Conservation (phyloP, 2,797 vertebrate species). For the Notolepis coatsorum region DNA sequence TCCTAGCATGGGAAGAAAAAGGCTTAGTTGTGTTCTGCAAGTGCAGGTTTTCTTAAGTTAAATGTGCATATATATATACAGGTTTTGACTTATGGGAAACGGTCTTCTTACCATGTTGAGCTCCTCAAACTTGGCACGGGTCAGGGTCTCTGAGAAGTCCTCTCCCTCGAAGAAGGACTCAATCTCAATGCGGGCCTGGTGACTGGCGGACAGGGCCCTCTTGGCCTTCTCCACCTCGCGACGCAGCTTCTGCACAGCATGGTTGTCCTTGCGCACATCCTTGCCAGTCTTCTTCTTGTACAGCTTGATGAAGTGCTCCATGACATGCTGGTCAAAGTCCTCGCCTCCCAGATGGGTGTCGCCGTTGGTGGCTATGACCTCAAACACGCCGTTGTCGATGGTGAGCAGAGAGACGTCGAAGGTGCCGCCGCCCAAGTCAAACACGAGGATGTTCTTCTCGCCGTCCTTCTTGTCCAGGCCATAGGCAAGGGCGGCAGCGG, state of each 20-base stretch:
- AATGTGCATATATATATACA: not conserved
- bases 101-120: slow-evolving; percentile 90
- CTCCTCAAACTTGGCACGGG: slow-evolving; percentile 97
- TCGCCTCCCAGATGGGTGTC: slow-evolving; percentile 97
- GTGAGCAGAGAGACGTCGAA: slow-evolving; percentile 96
- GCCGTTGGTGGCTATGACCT: slow-evolving; percentile 96
- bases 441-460: slow-evolving; percentile 96
- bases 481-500: slow-evolving; percentile 95
- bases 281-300: slow-evolving; percentile 99
- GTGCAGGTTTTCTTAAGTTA: not conserved
- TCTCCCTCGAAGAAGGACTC: slow-evolving; percentile 98
- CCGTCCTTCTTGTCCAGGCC: slow-evolving; percentile 94
- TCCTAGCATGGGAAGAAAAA: slow-evolving; percentile 72
- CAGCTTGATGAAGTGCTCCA: slow-evolving; percentile 98
- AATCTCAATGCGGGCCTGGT: slow-evolving; percentile 96
- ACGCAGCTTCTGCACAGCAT: slow-evolving; percentile 95
- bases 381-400: slow-evolving; percentile 94
- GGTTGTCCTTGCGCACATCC: slow-evolving; percentile 94
- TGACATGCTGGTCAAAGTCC: slow-evolving; percentile 96
- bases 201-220: slow-evolving; percentile 91
- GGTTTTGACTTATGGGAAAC: not conserved
- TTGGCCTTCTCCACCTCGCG: slow-evolving; percentile 97
- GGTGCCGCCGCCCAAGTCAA: slow-evolving; percentile 94
- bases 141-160: slow-evolving; percentile 96
- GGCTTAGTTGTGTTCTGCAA: not conserved